Evolutionary conservation across 2,888 invertebrate species (phyloP), one percentile per base, ranked within the genome.

Genomic region (Platycheirus rosarum): DNA sequence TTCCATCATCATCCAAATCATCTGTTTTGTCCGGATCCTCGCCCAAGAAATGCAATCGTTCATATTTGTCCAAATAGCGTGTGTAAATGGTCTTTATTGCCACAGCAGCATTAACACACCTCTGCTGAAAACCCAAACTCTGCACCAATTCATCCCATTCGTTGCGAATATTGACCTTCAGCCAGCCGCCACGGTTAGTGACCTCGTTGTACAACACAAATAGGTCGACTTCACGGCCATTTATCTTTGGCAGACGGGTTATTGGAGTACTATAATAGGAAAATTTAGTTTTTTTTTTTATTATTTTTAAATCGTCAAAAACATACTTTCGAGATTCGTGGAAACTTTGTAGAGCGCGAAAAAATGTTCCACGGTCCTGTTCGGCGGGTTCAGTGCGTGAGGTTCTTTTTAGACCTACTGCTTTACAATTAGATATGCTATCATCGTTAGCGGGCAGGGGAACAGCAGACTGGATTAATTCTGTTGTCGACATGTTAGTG

Each of bases 311-410:
- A 14, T 3, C 49, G 4, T 29, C 9, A 13, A 2, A n/a, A 84
- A 92, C 95, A 94, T 91, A 98, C 98, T 97, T 97, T 92, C 96
- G 94, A 87, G 95, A 94, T 86, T 97, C 97, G 91, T 98, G 97
- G 90, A 98, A 98, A 90, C 95, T 96, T 88, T 95, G 94, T 87
- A 98, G 92, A 89, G 97, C 97, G 53, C 88, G 88, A 84, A 88
- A 91, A 76, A 91, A 91, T 48, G 88, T 88, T 0, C 88, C 88
- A 0, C 87, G 88, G 6, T 87, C 86, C 18, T 87, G 86, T 16
- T 86, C 77, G 62, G 74, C 73, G 6, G 57, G 9, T 37, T 85
- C 87, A 3, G 85, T 85, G 8, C 68, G 75, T 18, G 69, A 23
- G 8, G 75, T 40, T 60, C 48, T 23, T 42, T 69, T 68, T 8